Evolutionary conservation across 2,797 vertebrate species (phyloP), one percentile per base, ranked within the genome.

Genomic region (Nyctibius grandis): DNA sequence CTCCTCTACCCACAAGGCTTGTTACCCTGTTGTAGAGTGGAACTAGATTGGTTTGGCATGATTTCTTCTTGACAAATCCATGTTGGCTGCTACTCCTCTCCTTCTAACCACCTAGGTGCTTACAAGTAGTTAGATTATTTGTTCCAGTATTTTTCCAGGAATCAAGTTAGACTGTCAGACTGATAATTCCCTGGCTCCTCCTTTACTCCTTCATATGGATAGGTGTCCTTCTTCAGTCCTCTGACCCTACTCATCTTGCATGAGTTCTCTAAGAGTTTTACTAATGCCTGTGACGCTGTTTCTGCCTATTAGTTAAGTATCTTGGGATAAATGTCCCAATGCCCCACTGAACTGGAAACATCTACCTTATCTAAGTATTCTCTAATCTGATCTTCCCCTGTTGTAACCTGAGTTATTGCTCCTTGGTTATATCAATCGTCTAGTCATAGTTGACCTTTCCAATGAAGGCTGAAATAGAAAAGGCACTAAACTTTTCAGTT

Each of bases 391-490:
- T 85, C 40, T 86, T 81, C 15, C 31, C 10, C 54, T 82, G 5
- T 45, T 86, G 57, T 56, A 72, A 47, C 31, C 67, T 31, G 33
- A 79, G 59, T 70, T 93, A 60, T 15, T 79, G 38, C 21, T 11
- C n/a, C 63, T 60, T 85, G 53, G 45, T 73, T 89, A 47, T 76
- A 42, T 79, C 86, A 79, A 15, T 33, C 9, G 0, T 68, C 64
- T 83, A 45, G 60, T 86, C 77, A 64, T 56, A 88, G 70, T 1
- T 82, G 94, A 92, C 68, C 81, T 93, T 93, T 92, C 56, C 21
- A 70, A 16, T n/a, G 91, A 95, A 77, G 48, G 56, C 63, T 91
- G 86, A 85, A 91, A 70, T 42, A 89, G 51, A 95, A 95, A 96
- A 96, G 36, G n/a, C 61, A 59, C 47, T 57, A 79, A 91, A 89